phyloP scores from a whole-genome alignment of 1,140 invertebrate genomes.

The Dendrolimus kikuchii region DNA sequence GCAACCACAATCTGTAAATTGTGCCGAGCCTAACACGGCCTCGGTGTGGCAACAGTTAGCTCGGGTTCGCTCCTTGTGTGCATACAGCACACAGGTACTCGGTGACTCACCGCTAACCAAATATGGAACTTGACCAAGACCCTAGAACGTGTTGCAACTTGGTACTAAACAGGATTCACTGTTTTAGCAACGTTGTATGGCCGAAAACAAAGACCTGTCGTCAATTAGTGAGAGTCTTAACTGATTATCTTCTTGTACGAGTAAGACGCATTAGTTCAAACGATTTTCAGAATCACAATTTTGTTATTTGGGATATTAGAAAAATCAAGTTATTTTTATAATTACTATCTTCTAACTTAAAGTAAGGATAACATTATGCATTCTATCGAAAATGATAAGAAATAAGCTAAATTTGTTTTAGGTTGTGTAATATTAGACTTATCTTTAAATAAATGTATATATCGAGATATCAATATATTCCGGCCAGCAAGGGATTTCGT shows the following conservation, averaged over 20 bases:
- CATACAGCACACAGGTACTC: conserved; percentile 2
- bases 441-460: no score
- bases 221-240: not conserved
- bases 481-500: no score
- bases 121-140: conserved; percentile 36
- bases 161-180: conserved; percentile 24
- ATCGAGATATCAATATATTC: no score
- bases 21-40: not conserved
- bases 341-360: no score
- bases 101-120: conserved; percentile 29
- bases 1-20: not conserved
- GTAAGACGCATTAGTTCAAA: no score
- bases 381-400: no score
- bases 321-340: no score
- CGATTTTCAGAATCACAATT: no score
- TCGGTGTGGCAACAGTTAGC: not conserved
- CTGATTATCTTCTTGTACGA: not conserved
- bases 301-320: no score
- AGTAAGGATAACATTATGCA: no score
- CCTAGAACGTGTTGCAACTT: conserved; percentile 20
- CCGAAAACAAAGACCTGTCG: not conserved
- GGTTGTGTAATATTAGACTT: no score
- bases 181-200: conserved; percentile 6
- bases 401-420: no score
- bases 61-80: conserved; percentile 4